A percentile compares a stretch with the other conserved stretches of the same genome.
These are phyloP conservation scores for Penelope pileata DNA, from an alignment of 2,113 vertebrate genomes.

Conservation along the genomic window DNA sequence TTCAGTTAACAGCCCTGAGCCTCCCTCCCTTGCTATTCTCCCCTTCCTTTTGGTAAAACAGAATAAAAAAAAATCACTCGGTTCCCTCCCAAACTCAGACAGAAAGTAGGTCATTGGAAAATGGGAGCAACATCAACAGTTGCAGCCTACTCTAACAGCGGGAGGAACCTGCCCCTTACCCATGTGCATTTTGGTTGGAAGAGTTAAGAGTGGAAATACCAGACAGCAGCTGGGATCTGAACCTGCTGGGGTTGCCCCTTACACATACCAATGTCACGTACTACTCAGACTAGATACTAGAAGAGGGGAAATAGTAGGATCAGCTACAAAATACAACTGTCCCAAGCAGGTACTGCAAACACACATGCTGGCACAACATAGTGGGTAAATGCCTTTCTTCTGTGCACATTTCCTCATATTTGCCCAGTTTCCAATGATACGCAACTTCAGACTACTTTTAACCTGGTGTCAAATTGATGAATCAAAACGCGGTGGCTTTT, in stretches of 20 bases:
- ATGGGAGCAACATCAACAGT: background rate
- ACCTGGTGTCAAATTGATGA: background rate
- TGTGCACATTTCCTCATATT: background rate
- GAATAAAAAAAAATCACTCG: background rate
- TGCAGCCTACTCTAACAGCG: background rate
- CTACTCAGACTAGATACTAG: background rate
- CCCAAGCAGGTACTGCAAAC: background rate
- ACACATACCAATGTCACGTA: conserved; percentile 2
- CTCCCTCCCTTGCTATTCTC: background rate
- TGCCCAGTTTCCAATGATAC: background rate
- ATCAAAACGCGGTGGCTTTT: background rate
- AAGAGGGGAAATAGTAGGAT: conserved; percentile 2
- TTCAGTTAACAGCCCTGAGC: background rate
- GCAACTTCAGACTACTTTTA: background rate
- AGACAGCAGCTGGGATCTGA: conserved; percentile 22
- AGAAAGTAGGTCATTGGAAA: background rate
- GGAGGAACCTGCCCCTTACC: background rate
- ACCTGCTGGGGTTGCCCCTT: conserved; percentile 14
- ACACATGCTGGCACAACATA: background rate
- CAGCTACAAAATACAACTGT: background rate
- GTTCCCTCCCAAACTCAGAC: background rate
- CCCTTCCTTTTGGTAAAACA: background rate
- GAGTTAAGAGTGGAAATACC: background rate
- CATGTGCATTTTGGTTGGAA: background rate
- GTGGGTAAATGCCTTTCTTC: background rate